Evolutionary conservation across 2,888 invertebrate genomes (phyloP).

Genomic region (Leptodirus hochenwartii): DNA sequence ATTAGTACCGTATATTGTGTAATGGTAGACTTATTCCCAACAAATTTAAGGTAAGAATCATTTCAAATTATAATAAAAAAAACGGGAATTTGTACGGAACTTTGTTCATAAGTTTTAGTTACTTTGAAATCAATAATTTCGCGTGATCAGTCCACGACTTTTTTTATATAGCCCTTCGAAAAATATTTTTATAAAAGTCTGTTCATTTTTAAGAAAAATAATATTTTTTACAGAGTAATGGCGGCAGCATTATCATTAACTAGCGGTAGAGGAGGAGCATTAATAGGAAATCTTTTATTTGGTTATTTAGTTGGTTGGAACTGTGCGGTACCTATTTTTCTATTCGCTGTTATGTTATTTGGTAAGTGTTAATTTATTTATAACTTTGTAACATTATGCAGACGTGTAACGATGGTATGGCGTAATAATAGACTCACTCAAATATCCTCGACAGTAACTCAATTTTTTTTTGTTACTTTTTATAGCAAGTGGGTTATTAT

Average conservation of each 20-base stretch:
- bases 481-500: slow-evolving; percentile 54
- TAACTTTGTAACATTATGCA: too few relatives aligned
- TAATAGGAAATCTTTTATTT: slow-evolving; percentile 57
- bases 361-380: slow-evolving; percentile 37
- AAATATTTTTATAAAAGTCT: too few relatives aligned
- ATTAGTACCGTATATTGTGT: slow-evolving; percentile 68
- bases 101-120: too few relatives aligned
- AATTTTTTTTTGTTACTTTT: too few relatives aligned
- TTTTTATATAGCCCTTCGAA: too few relatives aligned
- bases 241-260: slow-evolving; percentile 63
- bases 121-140: too few relatives aligned
- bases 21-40: slow-evolving; percentile 66
- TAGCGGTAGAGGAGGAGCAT: slow-evolving; percentile 59
- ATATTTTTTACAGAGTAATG: slow-evolving; percentile 65
- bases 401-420: too few relatives aligned
- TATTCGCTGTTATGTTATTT: slow-evolving; percentile 55
- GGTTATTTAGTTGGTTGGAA: slow-evolving; percentile 66
- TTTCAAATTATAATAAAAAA: slow-evolving; percentile 4
- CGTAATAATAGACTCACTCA: too few relatives aligned
- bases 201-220: too few relatives aligned
- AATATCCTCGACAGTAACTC: too few relatives aligned
- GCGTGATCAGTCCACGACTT: too few relatives aligned
- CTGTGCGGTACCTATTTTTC: slow-evolving; percentile 53
- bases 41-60: slow-evolving; percentile 51
- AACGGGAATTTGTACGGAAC: too few relatives aligned